Evolutionary conservation across 2,113 vertebrate genomes (phyloP).

Genomic region (Nanger granti): DNA sequence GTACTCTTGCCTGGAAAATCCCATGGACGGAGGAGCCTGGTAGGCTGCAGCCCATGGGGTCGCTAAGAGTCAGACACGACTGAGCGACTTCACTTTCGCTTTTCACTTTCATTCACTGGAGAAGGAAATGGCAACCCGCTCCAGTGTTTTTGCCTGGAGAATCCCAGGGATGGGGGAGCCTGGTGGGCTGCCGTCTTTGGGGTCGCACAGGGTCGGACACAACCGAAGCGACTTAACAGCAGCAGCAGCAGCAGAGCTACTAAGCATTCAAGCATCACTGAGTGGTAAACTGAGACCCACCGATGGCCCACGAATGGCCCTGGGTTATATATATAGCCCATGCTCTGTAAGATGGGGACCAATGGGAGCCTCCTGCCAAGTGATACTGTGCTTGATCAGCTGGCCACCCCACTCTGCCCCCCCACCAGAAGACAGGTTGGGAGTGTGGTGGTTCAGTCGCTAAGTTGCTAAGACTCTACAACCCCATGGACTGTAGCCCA

Average conservation of each 20-base stretch:
- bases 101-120: too few relatives aligned
- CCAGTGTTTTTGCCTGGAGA: too few relatives aligned
- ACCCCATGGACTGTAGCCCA: neutral
- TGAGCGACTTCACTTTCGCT: too few relatives aligned
- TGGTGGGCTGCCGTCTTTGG: too few relatives aligned
- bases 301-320: neutral
- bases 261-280: neutral
- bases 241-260: neutral
- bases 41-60: too few relatives aligned
- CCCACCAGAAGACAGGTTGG: neutral
- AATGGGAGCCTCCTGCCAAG: neutral
- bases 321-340: neutral
- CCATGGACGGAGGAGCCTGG: too few relatives aligned
- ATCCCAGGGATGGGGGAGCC: too few relatives aligned
- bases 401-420: fast-evolving
- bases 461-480: neutral
- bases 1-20: too few relatives aligned
- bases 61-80: too few relatives aligned
- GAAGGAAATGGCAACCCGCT: too few relatives aligned
- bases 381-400: neutral
- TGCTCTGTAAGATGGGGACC: neutral
- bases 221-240: too few relatives aligned
- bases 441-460: neutral
- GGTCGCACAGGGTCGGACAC: too few relatives aligned
- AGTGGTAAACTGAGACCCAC: neutral